Conservation (phyloP, 2,888 invertebrate genomes). For the Drosophila seclusa region DNA sequence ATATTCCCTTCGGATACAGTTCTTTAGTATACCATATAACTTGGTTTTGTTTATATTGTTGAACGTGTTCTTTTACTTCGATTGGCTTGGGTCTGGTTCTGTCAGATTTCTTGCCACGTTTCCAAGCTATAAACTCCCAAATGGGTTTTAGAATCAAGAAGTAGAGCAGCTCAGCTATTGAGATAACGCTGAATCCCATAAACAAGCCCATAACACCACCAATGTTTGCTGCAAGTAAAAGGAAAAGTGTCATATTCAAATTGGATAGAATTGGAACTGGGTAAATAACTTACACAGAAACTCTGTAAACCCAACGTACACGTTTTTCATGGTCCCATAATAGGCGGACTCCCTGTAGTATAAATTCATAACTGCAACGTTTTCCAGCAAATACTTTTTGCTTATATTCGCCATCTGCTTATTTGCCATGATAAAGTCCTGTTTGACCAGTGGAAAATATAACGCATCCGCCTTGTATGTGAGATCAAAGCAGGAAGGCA, state of each 20-base stretch:
- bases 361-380: conserved; percentile 90
- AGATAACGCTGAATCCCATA: conserved; percentile 92
- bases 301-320: conserved; percentile 92
- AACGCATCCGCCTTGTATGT: conserved; percentile 88
- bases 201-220: conserved; percentile 92
- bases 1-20: conserved; percentile 61
- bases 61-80: neutral
- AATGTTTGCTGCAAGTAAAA: conserved; percentile 88
- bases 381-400: conserved; percentile 84
- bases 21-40: conserved; percentile 54
- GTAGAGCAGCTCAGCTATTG: conserved; percentile 91
- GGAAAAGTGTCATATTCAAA: neutral
- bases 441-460: conserved; percentile 84
- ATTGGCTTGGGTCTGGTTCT: neutral
- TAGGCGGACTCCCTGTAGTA: conserved; percentile 91
- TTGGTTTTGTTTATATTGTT: neutral
- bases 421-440: conserved; percentile 70
- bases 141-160: conserved; percentile 87
- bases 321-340: conserved; percentile 89
- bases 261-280: no score
- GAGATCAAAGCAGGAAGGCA: conserved; percentile 90
- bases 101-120: conserved; percentile 10
- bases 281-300: conserved; percentile 89
- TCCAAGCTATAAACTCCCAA: conserved; percentile 75
- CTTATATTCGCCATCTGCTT: conserved; percentile 61